These are phyloP conservation scores for Myrmophylax atrothorax DNA, from an alignment of 2,113 vertebrate genomes.

Conservation along the genomic window DNA sequence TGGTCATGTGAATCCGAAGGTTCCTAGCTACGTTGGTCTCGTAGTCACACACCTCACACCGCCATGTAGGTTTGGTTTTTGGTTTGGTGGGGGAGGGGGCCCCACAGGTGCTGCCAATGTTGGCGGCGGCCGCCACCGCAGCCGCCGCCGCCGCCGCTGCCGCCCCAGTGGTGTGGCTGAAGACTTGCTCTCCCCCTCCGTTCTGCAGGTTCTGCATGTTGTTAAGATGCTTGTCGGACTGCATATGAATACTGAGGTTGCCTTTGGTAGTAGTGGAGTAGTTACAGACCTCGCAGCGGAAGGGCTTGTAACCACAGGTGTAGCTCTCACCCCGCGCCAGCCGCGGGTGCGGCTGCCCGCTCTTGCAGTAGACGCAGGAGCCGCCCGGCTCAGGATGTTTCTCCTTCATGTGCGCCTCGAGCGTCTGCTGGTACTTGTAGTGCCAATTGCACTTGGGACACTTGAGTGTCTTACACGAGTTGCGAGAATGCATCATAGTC, in stretches of 20 bases:
- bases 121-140: slow-evolving; percentile 79
- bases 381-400: slow-evolving; percentile 97
- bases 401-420: slow-evolving; percentile 99
- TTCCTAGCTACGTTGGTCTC: slow-evolving; percentile 98
- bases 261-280: slow-evolving; percentile 99
- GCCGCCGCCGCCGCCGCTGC: slow-evolving; percentile 84
- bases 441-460: slow-evolving; percentile 99
- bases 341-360: slow-evolving; percentile 95
- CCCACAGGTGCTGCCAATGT: slow-evolving; percentile 87
- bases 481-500: slow-evolving; percentile 99
- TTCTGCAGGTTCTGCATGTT: slow-evolving; percentile 99
- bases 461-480: slow-evolving; percentile 99
- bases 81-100: slow-evolving; percentile 96
- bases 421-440: slow-evolving; percentile 99
- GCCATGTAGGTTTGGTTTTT: slow-evolving; percentile 98
- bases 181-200: slow-evolving; percentile 92
- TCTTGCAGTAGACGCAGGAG: slow-evolving; percentile 92
- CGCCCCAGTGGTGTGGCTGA: slow-evolving; percentile 85
- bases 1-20: slow-evolving; percentile 99
- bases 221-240: slow-evolving; percentile 99
- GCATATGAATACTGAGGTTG: slow-evolving; percentile 99
- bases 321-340: slow-evolving; percentile 98
- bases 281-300: slow-evolving; percentile 99
- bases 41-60: slow-evolving; percentile 98
- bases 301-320: slow-evolving; percentile 98